Conservation (phyloP, 2,888 invertebrate species). For the Lycaena phlaeas region DNA sequence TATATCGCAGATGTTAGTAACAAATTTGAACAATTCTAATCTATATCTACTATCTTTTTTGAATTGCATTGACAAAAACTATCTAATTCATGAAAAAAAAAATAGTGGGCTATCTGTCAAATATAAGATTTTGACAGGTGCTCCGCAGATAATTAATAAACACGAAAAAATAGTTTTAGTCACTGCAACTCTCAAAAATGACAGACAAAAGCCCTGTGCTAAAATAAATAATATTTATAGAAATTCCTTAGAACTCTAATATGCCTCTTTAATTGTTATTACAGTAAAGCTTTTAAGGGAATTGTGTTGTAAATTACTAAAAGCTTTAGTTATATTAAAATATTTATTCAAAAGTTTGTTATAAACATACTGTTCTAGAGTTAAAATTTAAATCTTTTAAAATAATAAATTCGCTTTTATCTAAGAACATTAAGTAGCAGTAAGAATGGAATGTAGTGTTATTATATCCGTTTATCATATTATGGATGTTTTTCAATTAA, state of each 20-base stretch:
- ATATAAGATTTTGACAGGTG: too few species aligned
- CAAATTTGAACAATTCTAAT: background rate
- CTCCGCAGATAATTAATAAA: too few species aligned
- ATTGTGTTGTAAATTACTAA: background rate
- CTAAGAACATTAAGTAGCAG: constrained; percentile 36
- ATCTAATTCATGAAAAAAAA: too few species aligned
- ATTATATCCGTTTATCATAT: constrained; percentile 34
- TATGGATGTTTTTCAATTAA: constrained; percentile 7
- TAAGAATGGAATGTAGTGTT: constrained; percentile 48
- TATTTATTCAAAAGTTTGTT: constrained; percentile 5
- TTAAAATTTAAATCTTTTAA: constrained; percentile 30
- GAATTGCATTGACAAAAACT: too few species aligned
- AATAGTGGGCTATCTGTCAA: too few species aligned
- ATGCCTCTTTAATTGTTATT: too few species aligned
- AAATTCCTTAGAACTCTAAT: too few species aligned
- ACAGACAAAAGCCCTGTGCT: too few species aligned
- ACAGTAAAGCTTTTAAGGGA: background rate
- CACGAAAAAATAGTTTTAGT: too few species aligned
- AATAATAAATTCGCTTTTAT: constrained; percentile 47
- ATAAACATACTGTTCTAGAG: constrained; percentile 28
- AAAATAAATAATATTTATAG: too few species aligned
- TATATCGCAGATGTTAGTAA: background rate
- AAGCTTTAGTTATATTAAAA: background rate
- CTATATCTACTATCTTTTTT: too few species aligned
- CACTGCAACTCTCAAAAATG: too few species aligned